These are phyloP conservation scores for Argyresthia goedartella DNA, from an alignment of 2,888 invertebrate genomes.

Conservation along the genomic window DNA sequence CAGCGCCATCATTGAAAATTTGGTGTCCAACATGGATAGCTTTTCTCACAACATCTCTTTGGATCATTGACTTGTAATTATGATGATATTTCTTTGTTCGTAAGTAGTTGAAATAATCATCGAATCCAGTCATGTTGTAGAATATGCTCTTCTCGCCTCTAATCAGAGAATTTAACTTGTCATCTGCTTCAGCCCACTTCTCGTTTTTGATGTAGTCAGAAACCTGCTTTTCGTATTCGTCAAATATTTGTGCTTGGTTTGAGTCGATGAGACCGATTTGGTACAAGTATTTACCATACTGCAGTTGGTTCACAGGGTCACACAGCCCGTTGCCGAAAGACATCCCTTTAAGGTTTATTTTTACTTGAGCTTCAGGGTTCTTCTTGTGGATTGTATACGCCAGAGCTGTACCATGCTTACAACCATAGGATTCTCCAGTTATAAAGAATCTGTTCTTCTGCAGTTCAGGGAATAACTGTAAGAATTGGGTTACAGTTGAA, in stretches of 20 bases:
- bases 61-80: conserved; percentile 74
- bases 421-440: conserved; percentile 92
- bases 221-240: conserved; percentile 71
- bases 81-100: conserved; percentile 69
- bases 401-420: conserved; percentile 82
- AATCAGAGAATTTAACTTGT: conserved; percentile 78
- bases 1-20: conserved; percentile 74
- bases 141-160: conserved; percentile 73
- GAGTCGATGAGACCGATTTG: conserved; percentile 80
- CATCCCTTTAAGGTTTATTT: conserved; percentile 79
- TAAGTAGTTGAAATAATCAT: conserved; percentile 82
- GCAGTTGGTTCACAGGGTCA: conserved; percentile 82
- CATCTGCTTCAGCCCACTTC: conserved; percentile 78
- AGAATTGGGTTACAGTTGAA: conserved; percentile 84
- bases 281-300: conserved; percentile 85
- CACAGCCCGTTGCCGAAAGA: conserved; percentile 86
- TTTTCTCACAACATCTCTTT: conserved; percentile 72
- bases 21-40: conserved; percentile 89
- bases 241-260: conserved; percentile 72
- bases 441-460: conserved; percentile 84
- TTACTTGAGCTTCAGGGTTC: conserved; percentile 73
- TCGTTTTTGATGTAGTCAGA: conserved; percentile 72
- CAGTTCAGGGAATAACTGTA: conserved; percentile 83
- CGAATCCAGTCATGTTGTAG: conserved; percentile 81
- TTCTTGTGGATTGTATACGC: conserved; percentile 79